These are phyloP conservation scores for Percina caprodes DNA, from an alignment of 2,113 vertebrate genomes.

Conservation along the genomic window DNA sequence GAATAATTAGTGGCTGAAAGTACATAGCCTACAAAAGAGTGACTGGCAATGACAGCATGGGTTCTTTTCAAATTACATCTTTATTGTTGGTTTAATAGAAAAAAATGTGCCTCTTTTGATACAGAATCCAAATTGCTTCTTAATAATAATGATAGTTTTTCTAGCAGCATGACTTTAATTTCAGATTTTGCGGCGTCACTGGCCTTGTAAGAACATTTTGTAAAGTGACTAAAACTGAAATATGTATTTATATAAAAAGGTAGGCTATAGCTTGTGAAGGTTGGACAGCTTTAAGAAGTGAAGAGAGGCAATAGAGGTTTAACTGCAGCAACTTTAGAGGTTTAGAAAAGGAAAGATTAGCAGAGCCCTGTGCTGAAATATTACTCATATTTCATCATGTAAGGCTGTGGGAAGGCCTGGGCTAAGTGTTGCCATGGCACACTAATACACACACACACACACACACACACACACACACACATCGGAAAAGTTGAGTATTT, in stretches of 20 bases:
- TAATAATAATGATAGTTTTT: slow-evolving; percentile 18
- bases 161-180: slow-evolving; percentile 78
- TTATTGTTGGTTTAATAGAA: slow-evolving; percentile 80
- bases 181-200: slow-evolving; percentile 64
- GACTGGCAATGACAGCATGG: slow-evolving; percentile 10
- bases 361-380: slow-evolving; percentile 41
- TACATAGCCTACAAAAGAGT: slow-evolving; percentile 27
- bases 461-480: too few species aligned
- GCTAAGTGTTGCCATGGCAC: slow-evolving; percentile 9
- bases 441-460: neutral
- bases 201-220: slow-evolving; percentile 58
- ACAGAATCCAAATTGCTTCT: slow-evolving; percentile 64
- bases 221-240: slow-evolving; percentile 34
- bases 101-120: slow-evolving; percentile 68
- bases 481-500: slow-evolving; percentile 25
- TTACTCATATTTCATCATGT: slow-evolving; percentile 30
- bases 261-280: slow-evolving; percentile 11
- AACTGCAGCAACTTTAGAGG: slow-evolving; percentile 55
- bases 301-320: slow-evolving; percentile 56
- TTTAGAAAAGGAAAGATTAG: slow-evolving; percentile 38
- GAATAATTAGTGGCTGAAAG: slow-evolving; percentile 14
- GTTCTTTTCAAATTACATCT: slow-evolving; percentile 65
- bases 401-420: slow-evolving; percentile 38
- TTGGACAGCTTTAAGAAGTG: slow-evolving; percentile 32
- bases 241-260: slow-evolving; percentile 17